Conservation (phyloP, 2,113 vertebrate species). For the Amblyopsis rosae region DNA sequence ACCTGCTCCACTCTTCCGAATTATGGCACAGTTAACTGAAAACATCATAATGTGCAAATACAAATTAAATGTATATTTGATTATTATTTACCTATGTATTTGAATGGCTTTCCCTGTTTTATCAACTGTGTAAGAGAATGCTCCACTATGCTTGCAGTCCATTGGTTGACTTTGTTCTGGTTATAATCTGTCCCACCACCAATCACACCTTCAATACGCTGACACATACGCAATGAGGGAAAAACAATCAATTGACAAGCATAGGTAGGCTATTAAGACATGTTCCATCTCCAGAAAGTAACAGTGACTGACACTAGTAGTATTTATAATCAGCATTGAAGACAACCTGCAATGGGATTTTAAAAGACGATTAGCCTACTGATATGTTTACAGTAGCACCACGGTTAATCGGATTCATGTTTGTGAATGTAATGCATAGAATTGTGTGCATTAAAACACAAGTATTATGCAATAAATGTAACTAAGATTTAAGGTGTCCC, state of each 20-base stretch:
- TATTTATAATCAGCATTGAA: constrained; percentile 76
- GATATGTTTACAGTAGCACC: not conserved
- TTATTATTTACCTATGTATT: constrained; percentile 92
- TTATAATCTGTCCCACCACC: constrained; percentile 92
- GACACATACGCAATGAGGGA: constrained; percentile 40
- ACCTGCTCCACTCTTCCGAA: constrained; percentile 94
- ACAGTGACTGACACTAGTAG: constrained; percentile 59
- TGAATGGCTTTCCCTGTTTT: constrained; percentile 93
- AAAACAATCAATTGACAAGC: not conserved
- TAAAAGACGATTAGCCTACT: not conserved
- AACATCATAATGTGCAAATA: not conserved
- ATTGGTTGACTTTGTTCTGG: constrained; percentile 93
- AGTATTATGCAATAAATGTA: no score
- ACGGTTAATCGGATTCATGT: not conserved
- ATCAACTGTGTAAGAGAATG: constrained; percentile 89
- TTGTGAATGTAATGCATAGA: not conserved
- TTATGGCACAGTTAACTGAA: constrained; percentile 92
- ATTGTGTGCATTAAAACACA: no score
- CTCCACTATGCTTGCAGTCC: constrained; percentile 94
- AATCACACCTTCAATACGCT: constrained; percentile 91
- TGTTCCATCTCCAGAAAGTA: not conserved
- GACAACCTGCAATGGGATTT: constrained; percentile 46
- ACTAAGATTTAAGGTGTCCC: no score
- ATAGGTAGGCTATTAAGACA: not conserved
- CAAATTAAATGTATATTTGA: no score